These are phyloP conservation scores for Epiblema foenella DNA, from an alignment of 2,888 invertebrate species.

Conservation along the genomic window DNA sequence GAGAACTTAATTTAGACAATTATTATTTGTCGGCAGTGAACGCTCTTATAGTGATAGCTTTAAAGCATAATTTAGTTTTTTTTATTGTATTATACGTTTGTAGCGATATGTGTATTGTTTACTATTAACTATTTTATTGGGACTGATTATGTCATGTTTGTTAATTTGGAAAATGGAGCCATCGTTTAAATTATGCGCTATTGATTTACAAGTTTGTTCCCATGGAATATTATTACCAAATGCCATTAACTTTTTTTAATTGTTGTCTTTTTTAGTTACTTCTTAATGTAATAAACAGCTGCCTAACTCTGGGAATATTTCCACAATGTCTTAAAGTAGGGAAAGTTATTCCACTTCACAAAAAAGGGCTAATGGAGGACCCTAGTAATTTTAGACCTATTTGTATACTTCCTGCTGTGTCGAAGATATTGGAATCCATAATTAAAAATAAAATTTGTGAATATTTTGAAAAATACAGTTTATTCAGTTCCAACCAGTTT, in stretches of 20 bases:
- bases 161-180: conserved; percentile 68
- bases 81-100: background rate
- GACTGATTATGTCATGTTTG: conserved; percentile 68
- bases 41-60: conserved; percentile 5
- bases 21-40: background rate
- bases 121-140: conserved; percentile 48
- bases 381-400: too few relatives aligned
- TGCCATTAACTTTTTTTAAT: conserved; percentile 37
- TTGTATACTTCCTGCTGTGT: too few relatives aligned
- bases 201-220: conserved; percentile 59
- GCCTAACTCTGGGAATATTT: too few relatives aligned
- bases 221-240: conserved; percentile 53
- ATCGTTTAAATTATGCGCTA: conserved; percentile 55
- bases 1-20: conserved; percentile 3
- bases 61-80: conserved; percentile 4
- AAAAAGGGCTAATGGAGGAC: too few relatives aligned
- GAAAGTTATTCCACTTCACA: too few relatives aligned
- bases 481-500: too few relatives aligned
- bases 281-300: too few relatives aligned
- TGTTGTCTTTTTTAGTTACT: too few relatives aligned
- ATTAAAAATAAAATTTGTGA: too few relatives aligned
- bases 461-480: too few relatives aligned
- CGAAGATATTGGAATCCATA: too few relatives aligned
- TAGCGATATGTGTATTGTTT: conserved; percentile 32
- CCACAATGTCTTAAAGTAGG: too few relatives aligned